Evolutionary conservation across 2,113 vertebrate genomes (phyloP), one percentile per base, ranked within the genome.

Genomic region (Gobius niger): DNA sequence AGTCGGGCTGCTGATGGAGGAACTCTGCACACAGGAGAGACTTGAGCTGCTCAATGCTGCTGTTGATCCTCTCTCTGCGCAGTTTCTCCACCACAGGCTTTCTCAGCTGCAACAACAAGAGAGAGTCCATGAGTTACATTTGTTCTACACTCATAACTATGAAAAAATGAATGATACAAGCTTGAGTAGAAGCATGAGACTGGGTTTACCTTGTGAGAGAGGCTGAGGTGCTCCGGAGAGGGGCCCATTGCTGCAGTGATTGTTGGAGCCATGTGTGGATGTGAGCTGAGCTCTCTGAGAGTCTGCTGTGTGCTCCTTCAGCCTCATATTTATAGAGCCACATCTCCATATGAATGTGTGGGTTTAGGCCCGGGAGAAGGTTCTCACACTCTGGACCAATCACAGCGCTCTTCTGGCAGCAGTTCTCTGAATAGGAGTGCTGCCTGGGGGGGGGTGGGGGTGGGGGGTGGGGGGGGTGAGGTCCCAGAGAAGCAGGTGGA

Each of bases 351-450:
- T 88, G 70, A 87, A 88, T 85, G 74, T 86, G 87, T 91, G 86
- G 71, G 86, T 88, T 76, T 77, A 47, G 63, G 75, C 72, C 71
- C 85, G 44, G 53, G 8, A 65, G 64, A 47, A 82, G 60, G 72
- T 90, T 92, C 90, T 83, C 91, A 92, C 89, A 89, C 44, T 91
- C 44, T 75, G 6, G 86, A 56, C 86, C 84, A 90, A 88, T 89
- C 76, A 73, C 19, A 62, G 54, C 67, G 82, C 72, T 76, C 14
- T 11, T 47, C 64, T 42, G 51, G 15, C 63, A 63, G 47, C n/a
- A 16, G 6, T 54, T 47, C 41, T 56, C 0, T 52, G 13, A 47
- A 62, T 76, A 51, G 7, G 53, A 5, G 46, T 66, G 51, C 40
- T 69, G 47, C 54, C 12, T 15, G 62, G 13, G 73, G 67, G 76